Conservation (phyloP, 2,888 invertebrate species). For the Cataglyphis altisquamis region DNA sequence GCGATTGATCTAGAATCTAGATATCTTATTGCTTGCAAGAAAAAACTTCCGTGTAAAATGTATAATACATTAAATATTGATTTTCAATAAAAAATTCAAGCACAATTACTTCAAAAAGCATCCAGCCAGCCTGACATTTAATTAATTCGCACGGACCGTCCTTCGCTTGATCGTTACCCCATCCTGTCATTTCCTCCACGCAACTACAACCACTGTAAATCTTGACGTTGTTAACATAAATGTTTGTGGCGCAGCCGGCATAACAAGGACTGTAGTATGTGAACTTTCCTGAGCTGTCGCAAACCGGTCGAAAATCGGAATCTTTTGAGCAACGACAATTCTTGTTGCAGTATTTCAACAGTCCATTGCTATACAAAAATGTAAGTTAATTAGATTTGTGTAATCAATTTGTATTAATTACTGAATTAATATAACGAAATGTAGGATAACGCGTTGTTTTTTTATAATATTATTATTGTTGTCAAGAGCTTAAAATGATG, state of each 20-base stretch:
- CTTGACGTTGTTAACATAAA: constrained; percentile 86
- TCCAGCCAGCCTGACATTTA: constrained; percentile 87
- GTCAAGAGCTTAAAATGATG: background rate
- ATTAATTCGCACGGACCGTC: constrained; percentile 88
- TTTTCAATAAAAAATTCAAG: background rate
- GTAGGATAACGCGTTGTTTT: background rate
- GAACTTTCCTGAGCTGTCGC: constrained; percentile 87
- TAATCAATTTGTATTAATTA: background rate
- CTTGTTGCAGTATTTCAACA: constrained; percentile 87
- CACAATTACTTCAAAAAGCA: constrained; percentile 84
- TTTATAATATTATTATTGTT: background rate
- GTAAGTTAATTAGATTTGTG: background rate
- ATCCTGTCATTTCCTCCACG: constrained; percentile 78
- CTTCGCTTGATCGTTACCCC: constrained; percentile 83
- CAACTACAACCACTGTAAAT: constrained; percentile 88
- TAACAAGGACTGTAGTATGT: constrained; percentile 92
- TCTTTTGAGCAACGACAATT: constrained; percentile 87
- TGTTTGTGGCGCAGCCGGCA: constrained; percentile 89
- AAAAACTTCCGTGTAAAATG: background rate
- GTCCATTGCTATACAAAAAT: constrained; percentile 73
- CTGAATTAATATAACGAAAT: background rate
- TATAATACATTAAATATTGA: background rate
- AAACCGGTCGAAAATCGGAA: constrained; percentile 89
- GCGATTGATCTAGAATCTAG: constrained; percentile 10
- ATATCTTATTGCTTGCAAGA: background rate